Conservation (phyloP, 2,113 vertebrate genomes). For the Coptodon rendalli region DNA sequence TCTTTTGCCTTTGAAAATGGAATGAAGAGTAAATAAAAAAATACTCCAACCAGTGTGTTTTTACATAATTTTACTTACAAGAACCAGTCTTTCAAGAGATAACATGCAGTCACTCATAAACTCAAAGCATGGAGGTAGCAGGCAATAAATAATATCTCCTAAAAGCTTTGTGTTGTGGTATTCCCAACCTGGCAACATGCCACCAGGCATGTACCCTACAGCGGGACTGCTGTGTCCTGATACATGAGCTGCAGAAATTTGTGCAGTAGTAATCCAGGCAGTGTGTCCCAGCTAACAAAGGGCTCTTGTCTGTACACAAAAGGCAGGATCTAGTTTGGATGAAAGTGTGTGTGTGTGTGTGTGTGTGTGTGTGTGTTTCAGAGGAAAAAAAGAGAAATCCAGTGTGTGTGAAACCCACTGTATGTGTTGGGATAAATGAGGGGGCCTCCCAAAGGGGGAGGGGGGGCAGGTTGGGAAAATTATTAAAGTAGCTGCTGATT, state of each 20-base stretch:
- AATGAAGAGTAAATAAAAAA: neutral
- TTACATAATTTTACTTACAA: neutral
- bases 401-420: neutral
- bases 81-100: neutral
- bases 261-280: slow-evolving; percentile 34
- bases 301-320: slow-evolving; percentile 53
- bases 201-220: neutral
- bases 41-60: neutral
- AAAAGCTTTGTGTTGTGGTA: neutral
- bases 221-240: neutral
- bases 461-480: neutral
- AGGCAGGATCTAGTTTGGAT: slow-evolving; percentile 52
- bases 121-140: neutral
- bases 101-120: neutral
- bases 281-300: slow-evolving; percentile 51
- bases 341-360: neutral
- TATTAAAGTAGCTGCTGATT: neutral
- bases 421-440: slow-evolving; percentile 1
- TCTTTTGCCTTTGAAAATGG: neutral
- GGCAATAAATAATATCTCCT: neutral
- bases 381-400: neutral
- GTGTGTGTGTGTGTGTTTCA: neutral
- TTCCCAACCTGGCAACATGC: neutral
- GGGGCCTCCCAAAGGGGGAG: neutral
- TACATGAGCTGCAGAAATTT: slow-evolving; percentile 22